These are phyloP conservation scores for Galeopterus variegatus DNA, from an alignment of 2,113 vertebrate species.

Conservation along the genomic window DNA sequence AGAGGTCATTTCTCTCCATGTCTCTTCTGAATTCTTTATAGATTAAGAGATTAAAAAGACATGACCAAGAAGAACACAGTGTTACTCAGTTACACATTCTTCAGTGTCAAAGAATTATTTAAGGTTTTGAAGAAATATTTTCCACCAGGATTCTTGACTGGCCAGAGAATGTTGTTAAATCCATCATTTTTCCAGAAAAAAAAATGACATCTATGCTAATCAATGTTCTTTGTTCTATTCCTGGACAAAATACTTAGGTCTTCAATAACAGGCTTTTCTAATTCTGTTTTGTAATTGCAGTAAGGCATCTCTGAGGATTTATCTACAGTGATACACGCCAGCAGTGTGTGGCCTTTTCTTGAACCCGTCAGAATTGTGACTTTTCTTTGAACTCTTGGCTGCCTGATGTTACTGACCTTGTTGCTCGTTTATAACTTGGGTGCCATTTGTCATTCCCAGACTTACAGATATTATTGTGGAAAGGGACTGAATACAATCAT, in stretches of 20 bases:
- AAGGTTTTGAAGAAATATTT: conserved; percentile 41
- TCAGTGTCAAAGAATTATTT: conserved; percentile 45
- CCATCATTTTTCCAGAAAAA: conserved; percentile 15
- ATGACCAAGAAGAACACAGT: background rate
- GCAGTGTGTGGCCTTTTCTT: conserved; percentile 87
- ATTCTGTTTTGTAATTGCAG: conserved; percentile 84
- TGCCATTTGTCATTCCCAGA: conserved; percentile 87
- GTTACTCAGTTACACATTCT: background rate
- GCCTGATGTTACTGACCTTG: conserved; percentile 87
- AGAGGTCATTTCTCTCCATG: background rate
- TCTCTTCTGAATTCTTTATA: conserved; percentile 30
- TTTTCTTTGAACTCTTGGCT: conserved; percentile 90
- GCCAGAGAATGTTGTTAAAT: conserved; percentile 11
- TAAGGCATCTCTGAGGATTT: conserved; percentile 75
- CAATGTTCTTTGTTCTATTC: conserved; percentile 62
- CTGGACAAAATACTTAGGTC: conserved; percentile 63
- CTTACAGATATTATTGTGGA: conserved; percentile 85
- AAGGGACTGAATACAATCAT: conserved; percentile 86
- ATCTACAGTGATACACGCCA: conserved; percentile 63
- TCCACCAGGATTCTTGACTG: conserved; percentile 22
- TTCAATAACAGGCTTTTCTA: conserved; percentile 68
- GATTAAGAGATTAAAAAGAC: conserved; percentile 10
- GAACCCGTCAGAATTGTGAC: conserved; percentile 89
- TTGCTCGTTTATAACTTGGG: conserved; percentile 87
- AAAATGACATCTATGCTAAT: conserved; percentile 53